These are phyloP conservation scores for Xiphydria camelus DNA, from an alignment of 2,888 invertebrate species.

Conservation along the genomic window DNA sequence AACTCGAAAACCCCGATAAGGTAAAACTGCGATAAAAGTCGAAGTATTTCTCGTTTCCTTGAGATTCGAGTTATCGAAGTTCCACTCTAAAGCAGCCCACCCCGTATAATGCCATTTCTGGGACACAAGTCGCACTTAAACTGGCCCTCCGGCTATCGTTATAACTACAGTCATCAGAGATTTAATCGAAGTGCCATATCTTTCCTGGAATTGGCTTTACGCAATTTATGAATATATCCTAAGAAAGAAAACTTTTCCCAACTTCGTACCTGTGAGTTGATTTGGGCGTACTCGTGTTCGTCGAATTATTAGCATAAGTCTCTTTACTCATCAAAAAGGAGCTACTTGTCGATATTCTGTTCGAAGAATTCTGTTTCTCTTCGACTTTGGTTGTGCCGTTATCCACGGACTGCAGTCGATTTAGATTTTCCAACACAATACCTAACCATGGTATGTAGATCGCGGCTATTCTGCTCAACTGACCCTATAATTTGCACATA, in stretches of 20 bases:
- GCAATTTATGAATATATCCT: not conserved
- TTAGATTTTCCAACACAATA: conserved; percentile 84
- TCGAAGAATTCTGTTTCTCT: conserved; percentile 54
- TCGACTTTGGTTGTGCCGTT: conserved; percentile 56
- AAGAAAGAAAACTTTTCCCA: not conserved
- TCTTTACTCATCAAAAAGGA: conserved; percentile 64
- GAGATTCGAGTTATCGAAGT: too few relatives aligned
- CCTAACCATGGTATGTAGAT: conserved; percentile 91
- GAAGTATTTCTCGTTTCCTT: too few relatives aligned
- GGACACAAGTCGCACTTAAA: too few relatives aligned
- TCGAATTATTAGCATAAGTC: conserved; percentile 50
- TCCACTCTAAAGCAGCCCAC: too few relatives aligned
- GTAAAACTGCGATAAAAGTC: too few relatives aligned
- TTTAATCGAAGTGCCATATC: too few relatives aligned
- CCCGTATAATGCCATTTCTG: too few relatives aligned
- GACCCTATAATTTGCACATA: conserved; percentile 60
- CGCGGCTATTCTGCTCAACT: conserved; percentile 81
- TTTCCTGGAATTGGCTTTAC: too few relatives aligned
- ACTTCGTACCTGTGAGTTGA: conserved; percentile 45
- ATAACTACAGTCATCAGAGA: too few relatives aligned
- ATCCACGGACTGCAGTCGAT: conserved; percentile 63
- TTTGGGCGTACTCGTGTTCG: conserved; percentile 44
- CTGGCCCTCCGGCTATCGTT: too few relatives aligned
- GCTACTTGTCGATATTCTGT: conserved; percentile 64
- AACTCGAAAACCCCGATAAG: too few relatives aligned